These are phyloP conservation scores for Brachionus angularis DNA, from an alignment of 1,140 invertebrate genomes.

Conservation along the genomic window DNA sequence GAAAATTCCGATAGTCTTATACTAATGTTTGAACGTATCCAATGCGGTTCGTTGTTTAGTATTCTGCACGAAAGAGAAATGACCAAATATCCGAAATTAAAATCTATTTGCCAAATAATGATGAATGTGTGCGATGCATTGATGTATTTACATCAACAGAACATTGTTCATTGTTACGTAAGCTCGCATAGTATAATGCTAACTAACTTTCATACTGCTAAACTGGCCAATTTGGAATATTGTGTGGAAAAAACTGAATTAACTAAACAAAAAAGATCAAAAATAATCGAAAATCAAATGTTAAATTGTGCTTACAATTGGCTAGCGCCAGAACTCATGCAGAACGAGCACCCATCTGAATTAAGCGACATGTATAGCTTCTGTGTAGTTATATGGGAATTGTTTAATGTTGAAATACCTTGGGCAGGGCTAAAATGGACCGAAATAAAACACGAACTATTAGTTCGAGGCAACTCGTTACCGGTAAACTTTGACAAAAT, in stretches of 20 bases:
- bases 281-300: constrained; percentile 45
- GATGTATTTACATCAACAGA: constrained; percentile 57
- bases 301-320: constrained; percentile 54
- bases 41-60: constrained; percentile 55
- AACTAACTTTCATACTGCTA: constrained; percentile 51
- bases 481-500: constrained; percentile 33
- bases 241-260: constrained; percentile 51
- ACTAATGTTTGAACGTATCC: constrained; percentile 57
- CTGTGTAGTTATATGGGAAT: constrained; percentile 59
- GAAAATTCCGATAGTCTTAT: constrained; percentile 54
- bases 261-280: constrained; percentile 1
- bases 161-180: constrained; percentile 57
- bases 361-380: constrained; percentile 58
- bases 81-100: neutral
- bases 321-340: constrained; percentile 59
- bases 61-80: constrained; percentile 49
- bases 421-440: neutral
- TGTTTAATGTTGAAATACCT: constrained; percentile 49
- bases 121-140: constrained; percentile 56
- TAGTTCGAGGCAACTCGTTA: neutral
- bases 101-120: constrained; percentile 48
- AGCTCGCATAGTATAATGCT: constrained; percentile 59
- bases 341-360: constrained; percentile 49
- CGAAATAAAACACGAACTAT: constrained; percentile 37
- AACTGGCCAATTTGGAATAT: constrained; percentile 59